phyloP scores from a whole-genome alignment of 2,888 invertebrate species.

The Sesia bembeciformis region DNA sequence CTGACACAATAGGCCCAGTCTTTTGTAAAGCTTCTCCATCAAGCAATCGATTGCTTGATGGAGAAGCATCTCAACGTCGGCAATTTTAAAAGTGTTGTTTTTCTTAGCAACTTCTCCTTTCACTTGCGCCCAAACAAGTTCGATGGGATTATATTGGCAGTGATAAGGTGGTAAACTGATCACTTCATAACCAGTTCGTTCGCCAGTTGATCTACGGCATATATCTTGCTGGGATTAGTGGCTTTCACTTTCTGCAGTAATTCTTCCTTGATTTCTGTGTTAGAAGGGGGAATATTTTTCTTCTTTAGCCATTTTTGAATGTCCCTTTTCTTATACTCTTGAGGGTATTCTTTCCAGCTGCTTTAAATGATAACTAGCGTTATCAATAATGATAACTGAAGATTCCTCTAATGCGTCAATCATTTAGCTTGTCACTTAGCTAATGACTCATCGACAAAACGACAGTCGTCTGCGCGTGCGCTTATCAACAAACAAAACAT shows the following conservation, averaged over 20 bases:
- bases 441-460: too few relatives aligned
- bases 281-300: neutral
- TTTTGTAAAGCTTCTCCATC: too few relatives aligned
- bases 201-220: neutral
- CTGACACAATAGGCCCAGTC: conserved; percentile 1
- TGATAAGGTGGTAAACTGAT: conserved; percentile 4
- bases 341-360: too few relatives aligned
- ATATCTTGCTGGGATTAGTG: neutral
- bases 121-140: conserved; percentile 4
- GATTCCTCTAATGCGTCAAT: too few relatives aligned
- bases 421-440: too few relatives aligned
- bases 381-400: too few relatives aligned
- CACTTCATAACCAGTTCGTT: neutral
- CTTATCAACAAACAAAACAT: too few relatives aligned
- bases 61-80: neutral
- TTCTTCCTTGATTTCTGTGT: conserved; percentile 1
- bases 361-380: too few relatives aligned
- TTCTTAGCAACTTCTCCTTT: neutral
- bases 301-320: neutral
- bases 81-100: neutral
- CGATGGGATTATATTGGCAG: conserved; percentile 5
- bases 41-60: too few relatives aligned
- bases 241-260: neutral
- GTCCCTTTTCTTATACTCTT: too few relatives aligned
- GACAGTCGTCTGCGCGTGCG: too few relatives aligned